phyloP scores from a whole-genome alignment of 2,888 invertebrate species.

The Drosophila antonietae region DNA sequence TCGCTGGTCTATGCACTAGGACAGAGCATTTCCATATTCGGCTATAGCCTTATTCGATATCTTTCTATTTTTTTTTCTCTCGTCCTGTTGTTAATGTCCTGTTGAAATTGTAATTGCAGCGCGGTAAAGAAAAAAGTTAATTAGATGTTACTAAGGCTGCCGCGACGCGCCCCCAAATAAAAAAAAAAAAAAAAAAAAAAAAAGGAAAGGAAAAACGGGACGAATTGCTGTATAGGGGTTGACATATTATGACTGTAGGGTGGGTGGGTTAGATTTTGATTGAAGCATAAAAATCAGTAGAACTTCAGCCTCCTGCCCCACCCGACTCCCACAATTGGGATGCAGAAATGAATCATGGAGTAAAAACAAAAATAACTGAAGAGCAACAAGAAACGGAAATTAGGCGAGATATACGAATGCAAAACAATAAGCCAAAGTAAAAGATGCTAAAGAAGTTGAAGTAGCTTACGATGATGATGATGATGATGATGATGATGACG shows the following conservation, averaged over 20 bases:
- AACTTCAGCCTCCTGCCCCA: conserved; percentile 3
- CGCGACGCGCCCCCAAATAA: conserved; percentile 24
- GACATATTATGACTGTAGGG: not conserved
- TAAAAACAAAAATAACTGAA: conserved; percentile 13
- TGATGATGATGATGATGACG: not conserved
- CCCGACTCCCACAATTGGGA: not conserved
- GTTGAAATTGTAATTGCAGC: conserved; percentile 74
- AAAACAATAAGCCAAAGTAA: conserved; percentile 55
- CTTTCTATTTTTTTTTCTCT: not conserved
- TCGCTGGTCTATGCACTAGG: not conserved
- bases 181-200: not conserved
- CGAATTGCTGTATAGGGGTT: conserved; percentile 12
- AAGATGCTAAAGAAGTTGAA: conserved; percentile 4
- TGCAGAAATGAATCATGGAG: conserved; percentile 60
- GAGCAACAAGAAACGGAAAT: conserved; percentile 78
- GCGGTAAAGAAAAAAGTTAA: conserved; percentile 66
- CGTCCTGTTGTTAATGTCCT: conserved; percentile 47
- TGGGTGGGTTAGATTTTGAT: conserved; percentile 42
- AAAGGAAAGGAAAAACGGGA: conserved; percentile 8
- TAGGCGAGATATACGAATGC: conserved; percentile 61
- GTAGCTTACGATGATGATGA: not conserved
- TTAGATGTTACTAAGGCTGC: conserved; percentile 74
- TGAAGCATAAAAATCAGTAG: conserved; percentile 45
- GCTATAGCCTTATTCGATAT: not conserved
- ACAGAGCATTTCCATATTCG: conserved; percentile 30